phyloP scores from a whole-genome alignment of 1,140 invertebrate species.

The Thrips palmi region DNA sequence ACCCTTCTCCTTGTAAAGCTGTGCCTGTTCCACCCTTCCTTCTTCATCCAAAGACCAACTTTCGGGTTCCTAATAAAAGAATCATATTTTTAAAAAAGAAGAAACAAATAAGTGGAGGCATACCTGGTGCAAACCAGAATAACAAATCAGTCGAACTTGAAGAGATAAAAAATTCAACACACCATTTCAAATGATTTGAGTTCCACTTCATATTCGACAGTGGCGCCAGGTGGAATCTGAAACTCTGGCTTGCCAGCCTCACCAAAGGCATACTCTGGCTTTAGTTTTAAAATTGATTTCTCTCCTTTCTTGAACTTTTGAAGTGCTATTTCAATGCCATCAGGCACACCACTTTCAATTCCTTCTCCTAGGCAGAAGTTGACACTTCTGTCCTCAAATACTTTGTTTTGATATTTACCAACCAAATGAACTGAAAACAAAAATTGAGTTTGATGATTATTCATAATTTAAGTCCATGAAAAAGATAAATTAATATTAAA shows the following conservation, averaged over 20 bases:
- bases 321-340: conserved; percentile 71
- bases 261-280: conserved; percentile 69
- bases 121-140: conserved; percentile 1
- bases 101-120: conserved; percentile 7
- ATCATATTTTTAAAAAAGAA: conserved; percentile 9
- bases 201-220: conserved; percentile 63
- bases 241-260: conserved; percentile 44
- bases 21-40: conserved; percentile 66
- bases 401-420: conserved; percentile 42
- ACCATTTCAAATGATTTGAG: conserved; percentile 72
- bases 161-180: conserved; percentile 15
- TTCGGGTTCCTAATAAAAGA: conserved; percentile 36
- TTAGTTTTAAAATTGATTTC: conserved; percentile 53
- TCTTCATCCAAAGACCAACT: conserved; percentile 59
- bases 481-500: conserved; percentile 7
- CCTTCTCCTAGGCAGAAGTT: conserved; percentile 80
- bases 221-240: conserved; percentile 59
- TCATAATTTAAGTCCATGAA: conserved; percentile 11
- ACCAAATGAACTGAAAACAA: conserved; percentile 49
- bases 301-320: conserved; percentile 70
- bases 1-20: conserved; percentile 75
- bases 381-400: conserved; percentile 60
- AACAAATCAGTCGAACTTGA: background rate
- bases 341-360: conserved; percentile 46
- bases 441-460: background rate